Evolutionary conservation across 2,888 invertebrate species (phyloP).

Genomic region (Watsonalla binaria): DNA sequence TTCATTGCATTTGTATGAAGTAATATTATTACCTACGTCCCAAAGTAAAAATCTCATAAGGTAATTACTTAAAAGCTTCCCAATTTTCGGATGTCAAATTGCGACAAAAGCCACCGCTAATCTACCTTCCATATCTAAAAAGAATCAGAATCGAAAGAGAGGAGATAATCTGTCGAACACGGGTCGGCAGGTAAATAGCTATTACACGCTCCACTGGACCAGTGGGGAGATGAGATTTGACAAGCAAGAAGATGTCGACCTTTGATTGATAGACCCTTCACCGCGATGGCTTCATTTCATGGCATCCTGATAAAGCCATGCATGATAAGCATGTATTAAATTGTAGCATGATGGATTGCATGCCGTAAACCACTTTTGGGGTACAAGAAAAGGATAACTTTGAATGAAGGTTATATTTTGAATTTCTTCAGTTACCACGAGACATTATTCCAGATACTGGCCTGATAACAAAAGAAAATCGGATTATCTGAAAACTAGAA

Average conservation of each 20-base stretch:
- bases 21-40: too few relatives aligned
- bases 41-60: not conserved
- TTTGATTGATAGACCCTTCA: conserved; percentile 64
- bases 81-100: conserved; percentile 19
- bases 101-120: conserved; percentile 46
- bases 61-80: conserved; percentile 1
- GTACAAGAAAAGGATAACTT: conserved; percentile 5
- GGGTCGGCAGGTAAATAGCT: conserved; percentile 71
- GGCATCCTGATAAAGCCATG: conserved; percentile 53
- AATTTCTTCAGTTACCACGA: too few relatives aligned
- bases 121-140: conserved; percentile 50
- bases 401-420: not conserved
- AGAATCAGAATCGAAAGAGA: conserved; percentile 57
- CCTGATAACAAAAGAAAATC: too few relatives aligned
- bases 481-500: too few relatives aligned
- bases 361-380: not conserved
- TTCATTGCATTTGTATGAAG: too few relatives aligned
- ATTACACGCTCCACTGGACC: conserved; percentile 70
- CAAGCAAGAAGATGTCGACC: conserved; percentile 36
- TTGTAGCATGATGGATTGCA: conserved; percentile 15
- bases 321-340: conserved; percentile 29
- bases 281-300: conserved; percentile 65
- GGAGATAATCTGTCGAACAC: conserved; percentile 58
- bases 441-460: too few relatives aligned
- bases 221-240: conserved; percentile 62